Evolutionary conservation across 2,113 vertebrate species (phyloP), one percentile per base, ranked within the genome.

Genomic region (Cololabis saira): DNA sequence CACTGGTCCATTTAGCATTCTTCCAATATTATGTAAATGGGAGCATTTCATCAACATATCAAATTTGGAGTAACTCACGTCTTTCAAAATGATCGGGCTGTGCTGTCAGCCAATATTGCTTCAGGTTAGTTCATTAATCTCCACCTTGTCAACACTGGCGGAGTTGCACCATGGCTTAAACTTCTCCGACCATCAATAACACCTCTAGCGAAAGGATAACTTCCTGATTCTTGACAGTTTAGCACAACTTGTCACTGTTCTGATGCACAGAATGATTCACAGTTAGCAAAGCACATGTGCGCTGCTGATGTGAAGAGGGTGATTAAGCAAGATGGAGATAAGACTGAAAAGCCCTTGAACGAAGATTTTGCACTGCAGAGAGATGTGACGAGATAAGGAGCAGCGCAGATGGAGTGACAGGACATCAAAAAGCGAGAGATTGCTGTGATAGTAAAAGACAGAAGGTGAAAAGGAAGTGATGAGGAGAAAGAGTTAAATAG

Each of bases 371-470:
- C 37, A 47, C 12, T 51, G 73, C 24, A 47, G 75, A 64, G 44
- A 67, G 59, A 53, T 19, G 50, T 14, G n/a, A 10, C 55, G 53
- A 73, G 86, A 81, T 67, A 47, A 67, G 70, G 52, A 71, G 37
- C 77, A 56, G 69, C 64, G 78, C 87, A 91, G 90, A 92, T 88
- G 89, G 92, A 83, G 71, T 51, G 88, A 86, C 51, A 83, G 85
- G 80, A 91, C 86, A 82, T 87, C 83, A 83, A 82, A 83, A 81
- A 88, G 89, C 82, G 84, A 79, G 82, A 88, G 83, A 83, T 85
- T 49, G 65, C 76, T 69, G 67, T 44, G 19, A 76, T 67, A 81
- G 58, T 81, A 78, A 76, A 83, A 80, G 80, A 89, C 84, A 88
- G 88, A 85, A 86, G 73, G 91, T 90, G 87, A 82, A 86, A 84